phyloP scores from a whole-genome alignment of 2,113 vertebrate genomes.

The Coracopsis vasa region DNA sequence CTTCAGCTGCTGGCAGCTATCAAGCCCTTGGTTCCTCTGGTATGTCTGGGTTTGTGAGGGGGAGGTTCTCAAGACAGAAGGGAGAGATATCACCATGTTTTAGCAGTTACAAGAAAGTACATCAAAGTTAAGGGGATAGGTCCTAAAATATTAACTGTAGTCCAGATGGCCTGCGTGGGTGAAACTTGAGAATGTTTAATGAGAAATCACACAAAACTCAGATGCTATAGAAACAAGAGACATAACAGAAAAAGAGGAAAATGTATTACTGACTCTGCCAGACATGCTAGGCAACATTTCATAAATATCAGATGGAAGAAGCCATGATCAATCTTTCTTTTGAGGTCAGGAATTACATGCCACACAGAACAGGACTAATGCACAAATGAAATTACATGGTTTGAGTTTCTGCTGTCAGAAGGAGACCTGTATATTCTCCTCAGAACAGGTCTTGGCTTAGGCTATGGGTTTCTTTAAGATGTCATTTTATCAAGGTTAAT shows the following conservation, averaged over 20 bases:
- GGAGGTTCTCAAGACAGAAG: constrained; percentile 50
- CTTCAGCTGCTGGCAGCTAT: constrained; percentile 23
- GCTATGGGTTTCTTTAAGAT: background rate
- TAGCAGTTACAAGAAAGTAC: constrained; percentile 61
- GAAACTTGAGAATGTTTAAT: constrained; percentile 61
- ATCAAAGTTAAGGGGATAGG: constrained; percentile 56
- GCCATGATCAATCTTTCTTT: background rate
- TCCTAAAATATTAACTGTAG: constrained; percentile 64
- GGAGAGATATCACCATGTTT: constrained; percentile 45
- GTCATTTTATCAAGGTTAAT: background rate
- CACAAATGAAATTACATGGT: background rate
- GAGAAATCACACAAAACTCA: constrained; percentile 61
- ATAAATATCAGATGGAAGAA: constrained; percentile 54
- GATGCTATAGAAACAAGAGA: constrained; percentile 63
- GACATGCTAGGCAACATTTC: constrained; percentile 62
- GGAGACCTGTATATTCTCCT: background rate
- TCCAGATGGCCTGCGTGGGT: constrained; percentile 51
- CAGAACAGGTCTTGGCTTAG: background rate
- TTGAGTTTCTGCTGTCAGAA: background rate
- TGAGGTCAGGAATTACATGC: background rate
- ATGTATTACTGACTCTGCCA: constrained; percentile 51
- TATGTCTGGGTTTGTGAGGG: constrained; percentile 28
- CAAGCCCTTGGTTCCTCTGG: constrained; percentile 16
- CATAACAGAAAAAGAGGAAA: constrained; percentile 56
- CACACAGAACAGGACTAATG: background rate